A percentile compares a stretch with the other conserved stretches of the same genome.
phyloP scores from a whole-genome alignment of 1,140 invertebrate species.

The Pseudomyrmex cubaensis region DNA sequence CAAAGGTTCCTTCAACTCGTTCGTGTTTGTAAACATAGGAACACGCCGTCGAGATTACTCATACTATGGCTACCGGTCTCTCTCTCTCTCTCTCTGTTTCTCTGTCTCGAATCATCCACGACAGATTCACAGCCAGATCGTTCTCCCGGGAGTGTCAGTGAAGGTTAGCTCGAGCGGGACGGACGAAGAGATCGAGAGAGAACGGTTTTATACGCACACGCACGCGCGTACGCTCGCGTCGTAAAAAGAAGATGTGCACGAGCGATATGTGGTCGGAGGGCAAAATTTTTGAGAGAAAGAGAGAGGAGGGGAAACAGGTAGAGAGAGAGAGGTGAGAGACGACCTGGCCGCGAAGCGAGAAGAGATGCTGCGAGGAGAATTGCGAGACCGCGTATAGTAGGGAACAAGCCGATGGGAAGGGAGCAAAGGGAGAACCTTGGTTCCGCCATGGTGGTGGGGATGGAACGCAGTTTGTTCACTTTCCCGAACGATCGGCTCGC shows the following conservation, averaged over 20 bases:
- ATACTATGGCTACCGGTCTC: conserved; percentile 69
- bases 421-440: conserved; percentile 75
- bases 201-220: conserved; percentile 1
- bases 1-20: conserved; percentile 80
- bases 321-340: conserved; percentile 47
- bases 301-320: conserved; percentile 36
- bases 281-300: conserved; percentile 53
- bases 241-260: conserved; percentile 22
- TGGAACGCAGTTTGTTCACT: conserved; percentile 85
- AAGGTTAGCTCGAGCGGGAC: neutral
- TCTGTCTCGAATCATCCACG: conserved; percentile 55
- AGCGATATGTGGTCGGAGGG: conserved; percentile 23
- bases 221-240: too few species aligned
- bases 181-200: conserved; percentile 9
- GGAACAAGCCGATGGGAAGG: conserved; percentile 65
- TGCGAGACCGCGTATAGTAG: conserved; percentile 69
- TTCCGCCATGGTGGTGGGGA: conserved; percentile 81
- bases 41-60: conserved; percentile 78
- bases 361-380: conserved; percentile 68
- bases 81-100: conserved; percentile 66
- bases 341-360: conserved; percentile 54
- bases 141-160: conserved; percentile 9
- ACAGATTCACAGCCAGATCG: conserved; percentile 38
- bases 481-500: conserved; percentile 81
- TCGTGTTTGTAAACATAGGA: conserved; percentile 82